These are phyloP conservation scores for Campopleginae sp. DNA, from an alignment of 2,888 invertebrate genomes.

Conservation along the genomic window DNA sequence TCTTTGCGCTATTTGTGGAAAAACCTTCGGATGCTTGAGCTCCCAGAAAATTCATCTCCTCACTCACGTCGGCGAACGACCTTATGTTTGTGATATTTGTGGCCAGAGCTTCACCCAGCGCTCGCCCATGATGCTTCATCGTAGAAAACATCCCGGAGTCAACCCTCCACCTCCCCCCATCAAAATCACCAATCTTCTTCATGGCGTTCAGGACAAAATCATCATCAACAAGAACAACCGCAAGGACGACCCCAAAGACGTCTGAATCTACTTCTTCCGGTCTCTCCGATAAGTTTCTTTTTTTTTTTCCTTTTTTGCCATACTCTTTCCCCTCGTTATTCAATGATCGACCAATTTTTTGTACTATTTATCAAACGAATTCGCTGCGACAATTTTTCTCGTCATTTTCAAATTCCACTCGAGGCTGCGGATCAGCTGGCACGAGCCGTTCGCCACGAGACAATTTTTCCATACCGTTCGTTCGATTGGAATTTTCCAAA, in stretches of 20 bases:
- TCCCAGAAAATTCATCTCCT: constrained; percentile 79
- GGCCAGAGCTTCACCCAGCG: constrained; percentile 81
- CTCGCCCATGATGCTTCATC: constrained; percentile 81
- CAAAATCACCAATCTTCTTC: constrained; percentile 80
- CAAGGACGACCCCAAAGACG: constrained; percentile 45
- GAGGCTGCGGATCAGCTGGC: too few species aligned
- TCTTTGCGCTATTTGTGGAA: constrained; percentile 79
- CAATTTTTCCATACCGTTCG: too few species aligned
- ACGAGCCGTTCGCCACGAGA: too few species aligned
- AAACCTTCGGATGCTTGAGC: constrained; percentile 79
- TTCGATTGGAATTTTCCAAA: too few species aligned
- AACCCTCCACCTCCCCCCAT: constrained; percentile 81
- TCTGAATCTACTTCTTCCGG: constrained; percentile 8
- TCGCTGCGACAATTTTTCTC: not conserved
- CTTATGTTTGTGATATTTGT: constrained; percentile 81
- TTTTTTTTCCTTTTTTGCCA: not conserved
- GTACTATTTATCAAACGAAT: not conserved
- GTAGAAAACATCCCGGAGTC: constrained; percentile 79
- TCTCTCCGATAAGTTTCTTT: not conserved
- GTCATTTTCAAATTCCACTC: too few species aligned
- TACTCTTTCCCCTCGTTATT: not conserved
- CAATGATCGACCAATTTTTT: not conserved
- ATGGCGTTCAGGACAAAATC: constrained; percentile 79
- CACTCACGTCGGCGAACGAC: constrained; percentile 79
- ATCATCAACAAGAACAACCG: constrained; percentile 72